Evolutionary conservation across 2,797 vertebrate genomes (phyloP), one percentile per base, ranked within the genome.

Genomic region (Sylvilagus floridanus): DNA sequence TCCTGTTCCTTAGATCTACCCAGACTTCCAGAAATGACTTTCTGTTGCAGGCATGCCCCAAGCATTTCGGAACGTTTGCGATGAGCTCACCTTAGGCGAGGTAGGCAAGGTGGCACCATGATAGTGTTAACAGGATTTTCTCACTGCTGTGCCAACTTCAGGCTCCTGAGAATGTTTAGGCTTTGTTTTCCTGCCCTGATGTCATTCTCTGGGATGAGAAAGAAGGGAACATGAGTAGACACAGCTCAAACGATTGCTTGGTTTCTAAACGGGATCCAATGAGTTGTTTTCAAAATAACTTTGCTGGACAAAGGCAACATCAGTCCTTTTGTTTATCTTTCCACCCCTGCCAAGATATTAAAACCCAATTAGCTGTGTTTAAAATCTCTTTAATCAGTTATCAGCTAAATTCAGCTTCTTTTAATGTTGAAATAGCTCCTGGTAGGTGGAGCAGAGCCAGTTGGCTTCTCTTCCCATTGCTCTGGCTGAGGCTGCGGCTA

Each of bases 351-450:
- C 88, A 95, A 96, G 91, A 93, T 78, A 76, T 71, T 79, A 62
- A 82, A 88, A 37, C 37, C 65, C 21, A 26, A 76, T 68, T 81
- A 54, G 52, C 84, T 76, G 84, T 76, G 93, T 91, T 95, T 94
- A 89, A 96, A 81, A 69, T 96, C 95, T 95, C 94, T 97, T 95
- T 89, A 92, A 93, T 96, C 94, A 89, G 92, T 96, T 97, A 96
- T 97, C 96, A 95, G 91, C 93, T 97, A 84, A 89, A 95, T 91
- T 95, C 92, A 88, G 84, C 85, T 91, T 96, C 95, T 97, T 97
- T 96, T 97, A 89, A 96, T 96, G 96, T 96, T 96, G 92, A 96
- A 97, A 96, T 96, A 97, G 90, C 95, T 96, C 89, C 90, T 94
- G 92, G 96, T 95, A 93, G 93, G 88, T 76, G 32, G 47, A 86